These are phyloP conservation scores for Garrulus glandarius DNA, from an alignment of 2,797 vertebrate genomes.

Conservation along the genomic window DNA sequence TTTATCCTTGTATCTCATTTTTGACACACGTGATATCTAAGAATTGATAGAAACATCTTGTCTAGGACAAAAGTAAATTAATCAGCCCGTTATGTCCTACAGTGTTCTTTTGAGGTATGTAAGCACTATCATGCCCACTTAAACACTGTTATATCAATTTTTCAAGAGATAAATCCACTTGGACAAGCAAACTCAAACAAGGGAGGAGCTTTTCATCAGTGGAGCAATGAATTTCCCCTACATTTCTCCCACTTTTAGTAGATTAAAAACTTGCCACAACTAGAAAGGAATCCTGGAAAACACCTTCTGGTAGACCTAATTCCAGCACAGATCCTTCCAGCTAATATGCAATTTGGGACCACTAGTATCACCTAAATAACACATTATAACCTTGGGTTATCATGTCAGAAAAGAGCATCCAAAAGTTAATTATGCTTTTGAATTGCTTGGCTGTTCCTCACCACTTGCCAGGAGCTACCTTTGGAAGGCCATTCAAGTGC, in stretches of 20 bases:
- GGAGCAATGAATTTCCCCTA: neutral
- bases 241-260: neutral
- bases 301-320: neutral
- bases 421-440: neutral
- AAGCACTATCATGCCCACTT: neutral
- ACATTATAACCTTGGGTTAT: neutral
- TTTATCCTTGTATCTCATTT: neutral
- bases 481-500: neutral
- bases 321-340: neutral
- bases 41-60: neutral
- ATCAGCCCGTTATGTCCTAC: neutral
- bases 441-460: neutral
- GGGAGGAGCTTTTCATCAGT: neutral
- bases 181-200: neutral
- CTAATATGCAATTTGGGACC: neutral
- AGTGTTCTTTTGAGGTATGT: neutral
- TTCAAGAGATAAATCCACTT: neutral
- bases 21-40: neutral
- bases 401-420: neutral
- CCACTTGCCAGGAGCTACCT: neutral
- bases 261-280: neutral
- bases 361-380: neutral
- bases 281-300: neutral
- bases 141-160: neutral
- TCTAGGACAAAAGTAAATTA: neutral